Conservation (phyloP, 2,888 invertebrate genomes). For the Apoderus coryli region DNA sequence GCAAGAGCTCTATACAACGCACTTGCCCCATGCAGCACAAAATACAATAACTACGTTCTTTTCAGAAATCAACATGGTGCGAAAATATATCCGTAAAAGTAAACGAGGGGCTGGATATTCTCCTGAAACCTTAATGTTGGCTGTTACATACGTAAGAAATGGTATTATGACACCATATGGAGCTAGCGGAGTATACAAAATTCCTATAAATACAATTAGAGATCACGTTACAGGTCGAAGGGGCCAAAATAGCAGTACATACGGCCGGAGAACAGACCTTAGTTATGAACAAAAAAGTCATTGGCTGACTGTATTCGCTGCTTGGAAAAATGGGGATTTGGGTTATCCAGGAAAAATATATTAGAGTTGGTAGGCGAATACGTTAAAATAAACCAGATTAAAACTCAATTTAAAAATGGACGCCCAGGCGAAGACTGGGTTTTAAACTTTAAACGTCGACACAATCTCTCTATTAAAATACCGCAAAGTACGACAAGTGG, state of each 20-base stretch:
- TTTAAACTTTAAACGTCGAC: conserved; percentile 17
- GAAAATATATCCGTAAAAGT: conserved; percentile 1
- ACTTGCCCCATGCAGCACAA: too few species aligned
- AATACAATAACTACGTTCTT: too few species aligned
- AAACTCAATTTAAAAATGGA: conserved; percentile 19
- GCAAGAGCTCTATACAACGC: too few species aligned
- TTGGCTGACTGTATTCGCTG: not conserved
- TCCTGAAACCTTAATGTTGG: not conserved
- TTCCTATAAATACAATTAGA: not conserved
- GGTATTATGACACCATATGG: not conserved
- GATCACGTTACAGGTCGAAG: not conserved
- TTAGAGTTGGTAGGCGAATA: conserved; percentile 18
- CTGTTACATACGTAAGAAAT: not conserved
- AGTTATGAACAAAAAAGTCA: not conserved
- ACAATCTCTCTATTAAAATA: conserved; percentile 24
- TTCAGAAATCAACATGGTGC: too few species aligned
- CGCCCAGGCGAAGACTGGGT: conserved; percentile 21
- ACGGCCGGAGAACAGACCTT: not conserved
- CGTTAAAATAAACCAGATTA: conserved; percentile 17
- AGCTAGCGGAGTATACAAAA: not conserved
- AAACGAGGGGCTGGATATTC: not conserved
- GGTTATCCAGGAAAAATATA: conserved; percentile 18
- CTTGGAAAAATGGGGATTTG: conserved; percentile 15
- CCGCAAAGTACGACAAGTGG: conserved; percentile 21
- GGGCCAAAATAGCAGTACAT: not conserved